These are phyloP conservation scores for Pollachius pollachius DNA, from an alignment of 2,113 vertebrate species.

Conservation along the genomic window DNA sequence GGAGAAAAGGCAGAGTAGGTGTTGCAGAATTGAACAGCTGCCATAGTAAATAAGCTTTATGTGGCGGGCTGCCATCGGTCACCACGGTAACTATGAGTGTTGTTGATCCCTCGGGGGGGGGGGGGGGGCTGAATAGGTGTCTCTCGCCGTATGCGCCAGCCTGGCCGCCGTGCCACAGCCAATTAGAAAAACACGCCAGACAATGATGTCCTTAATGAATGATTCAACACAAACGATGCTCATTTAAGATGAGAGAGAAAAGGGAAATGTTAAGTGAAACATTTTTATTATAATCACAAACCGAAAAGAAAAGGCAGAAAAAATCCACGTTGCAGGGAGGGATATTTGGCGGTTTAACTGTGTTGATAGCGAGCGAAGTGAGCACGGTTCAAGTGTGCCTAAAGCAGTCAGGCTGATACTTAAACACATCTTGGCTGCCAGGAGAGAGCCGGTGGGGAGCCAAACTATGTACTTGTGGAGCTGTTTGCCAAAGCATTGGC, in stretches of 20 bases:
- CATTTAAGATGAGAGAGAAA: slow-evolving; percentile 5
- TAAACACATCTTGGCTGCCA: slow-evolving; percentile 42
- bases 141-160: slow-evolving; percentile 44
- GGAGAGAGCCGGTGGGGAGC: slow-evolving; percentile 36
- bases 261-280: neutral
- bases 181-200: slow-evolving; percentile 42
- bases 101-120: slow-evolving; percentile 68
- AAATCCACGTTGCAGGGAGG: too few species aligned
- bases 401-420: slow-evolving; percentile 48
- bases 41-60: slow-evolving; percentile 79
- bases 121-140: slow-evolving; percentile 25
- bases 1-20: slow-evolving; percentile 61
- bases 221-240: neutral
- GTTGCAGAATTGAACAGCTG: slow-evolving; percentile 76
- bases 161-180: slow-evolving; percentile 32
- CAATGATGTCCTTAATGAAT: slow-evolving; percentile 18
- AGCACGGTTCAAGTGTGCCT: slow-evolving; percentile 50
- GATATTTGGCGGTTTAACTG: slow-evolving; percentile 42
- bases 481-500: slow-evolving; percentile 50
- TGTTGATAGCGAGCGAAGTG: slow-evolving; percentile 40
- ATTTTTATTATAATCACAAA: too few species aligned
- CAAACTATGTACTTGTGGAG: slow-evolving; percentile 40
- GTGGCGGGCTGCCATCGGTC: slow-evolving; percentile 72
- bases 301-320: too few species aligned
- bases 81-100: slow-evolving; percentile 66